These are phyloP conservation scores for Melieria crassipennis DNA, from an alignment of 2,888 invertebrate species.

Conservation along the genomic window DNA sequence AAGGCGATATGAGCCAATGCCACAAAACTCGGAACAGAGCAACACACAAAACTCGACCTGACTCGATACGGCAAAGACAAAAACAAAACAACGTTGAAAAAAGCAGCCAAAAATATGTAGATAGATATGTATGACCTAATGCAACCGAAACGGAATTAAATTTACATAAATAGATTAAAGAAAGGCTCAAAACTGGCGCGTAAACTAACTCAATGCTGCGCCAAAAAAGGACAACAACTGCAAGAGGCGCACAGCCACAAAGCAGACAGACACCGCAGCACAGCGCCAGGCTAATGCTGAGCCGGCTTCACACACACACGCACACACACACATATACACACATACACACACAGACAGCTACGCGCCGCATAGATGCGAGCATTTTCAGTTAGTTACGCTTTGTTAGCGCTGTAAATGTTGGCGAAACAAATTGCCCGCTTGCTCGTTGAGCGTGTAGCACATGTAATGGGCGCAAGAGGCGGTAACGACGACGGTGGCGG, in stretches of 20 bases:
- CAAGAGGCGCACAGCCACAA: neutral
- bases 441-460: neutral
- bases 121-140: conserved; percentile 8
- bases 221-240: conserved; percentile 6
- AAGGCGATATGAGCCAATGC: neutral
- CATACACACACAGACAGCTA: neutral
- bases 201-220: neutral
- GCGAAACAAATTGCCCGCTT: conserved; percentile 27
- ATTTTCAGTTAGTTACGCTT: conserved; percentile 22
- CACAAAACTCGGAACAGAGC: neutral
- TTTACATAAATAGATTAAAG: conserved; percentile 28
- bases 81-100: neutral
- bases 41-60: neutral
- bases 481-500: neutral
- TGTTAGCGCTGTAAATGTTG: conserved; percentile 17
- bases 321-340: conserved; percentile 14
- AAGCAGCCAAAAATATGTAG: conserved; percentile 3
- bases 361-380: neutral
- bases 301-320: neutral
- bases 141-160: conserved; percentile 26
- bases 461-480: neutral
- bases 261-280: neutral
- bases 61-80: neutral
- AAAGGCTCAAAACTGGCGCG: conserved; percentile 6
- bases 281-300: neutral